phyloP scores from a whole-genome alignment of 2,113 vertebrate species.

The Sorex araneus region DNA sequence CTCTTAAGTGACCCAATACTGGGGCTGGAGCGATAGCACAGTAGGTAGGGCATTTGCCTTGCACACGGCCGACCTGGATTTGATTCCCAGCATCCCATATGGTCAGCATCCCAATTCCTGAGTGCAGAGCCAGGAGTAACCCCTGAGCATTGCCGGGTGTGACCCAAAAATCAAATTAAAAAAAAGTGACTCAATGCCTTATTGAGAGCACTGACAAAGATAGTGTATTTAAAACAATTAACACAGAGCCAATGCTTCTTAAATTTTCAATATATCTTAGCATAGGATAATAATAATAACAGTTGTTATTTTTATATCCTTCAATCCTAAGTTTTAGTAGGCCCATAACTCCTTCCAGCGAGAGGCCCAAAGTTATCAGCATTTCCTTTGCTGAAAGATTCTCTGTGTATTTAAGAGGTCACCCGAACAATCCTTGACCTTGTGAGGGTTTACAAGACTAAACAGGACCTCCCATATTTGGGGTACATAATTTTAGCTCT shows the following conservation, averaged over 20 bases:
- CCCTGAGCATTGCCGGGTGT: no score
- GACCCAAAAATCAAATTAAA: no score
- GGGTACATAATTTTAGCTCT: background rate
- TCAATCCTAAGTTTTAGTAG: background rate
- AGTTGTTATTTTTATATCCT: background rate
- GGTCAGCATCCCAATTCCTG: no score
- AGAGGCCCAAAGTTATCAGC: background rate
- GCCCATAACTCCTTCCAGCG: background rate
- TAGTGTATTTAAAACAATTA: background rate
- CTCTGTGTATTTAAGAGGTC: background rate
- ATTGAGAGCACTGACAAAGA: background rate
- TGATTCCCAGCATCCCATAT: no score
- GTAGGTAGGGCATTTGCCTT: no score
- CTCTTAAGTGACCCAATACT: constrained; percentile 1
- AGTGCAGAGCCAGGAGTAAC: no score
- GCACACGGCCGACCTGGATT: no score
- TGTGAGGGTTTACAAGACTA: background rate
- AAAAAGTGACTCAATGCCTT: background rate
- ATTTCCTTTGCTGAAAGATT: background rate
- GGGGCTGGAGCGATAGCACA: no score
- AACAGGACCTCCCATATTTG: background rate
- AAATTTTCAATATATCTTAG: background rate
- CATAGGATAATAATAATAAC: no score
- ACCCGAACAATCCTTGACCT: background rate
- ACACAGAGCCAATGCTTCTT: background rate